Conservation (phyloP, 2,888 invertebrate species). For the Cantharis rustica region DNA sequence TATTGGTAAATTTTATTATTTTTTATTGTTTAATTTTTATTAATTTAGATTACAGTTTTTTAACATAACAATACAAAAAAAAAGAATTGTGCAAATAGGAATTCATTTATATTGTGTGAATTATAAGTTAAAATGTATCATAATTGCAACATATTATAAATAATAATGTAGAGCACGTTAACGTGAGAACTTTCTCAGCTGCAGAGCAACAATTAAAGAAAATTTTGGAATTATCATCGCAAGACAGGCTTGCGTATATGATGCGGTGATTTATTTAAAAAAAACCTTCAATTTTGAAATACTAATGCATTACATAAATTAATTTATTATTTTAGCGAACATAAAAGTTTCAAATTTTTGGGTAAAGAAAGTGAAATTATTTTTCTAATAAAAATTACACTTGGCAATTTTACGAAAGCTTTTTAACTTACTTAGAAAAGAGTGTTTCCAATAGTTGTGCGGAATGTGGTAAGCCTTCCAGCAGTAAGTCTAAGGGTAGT, state of each 20-base stretch:
- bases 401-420: neutral
- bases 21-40: neutral
- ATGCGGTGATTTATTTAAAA: no score
- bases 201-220: neutral
- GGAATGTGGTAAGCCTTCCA: slow-evolving; percentile 89
- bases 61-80: neutral
- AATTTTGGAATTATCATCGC: neutral
- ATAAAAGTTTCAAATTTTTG: neutral
- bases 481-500: slow-evolving; percentile 82
- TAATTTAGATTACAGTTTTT: neutral
- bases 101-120: neutral
- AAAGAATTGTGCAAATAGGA: neutral
- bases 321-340: neutral
- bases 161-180: slow-evolving; percentile 1
- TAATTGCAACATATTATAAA: neutral
- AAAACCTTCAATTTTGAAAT: no score
- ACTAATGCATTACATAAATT: neutral
- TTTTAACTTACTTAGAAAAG: slow-evolving; percentile 66
- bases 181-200: slow-evolving; percentile 2
- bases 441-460: slow-evolving; percentile 86
- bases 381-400: neutral
- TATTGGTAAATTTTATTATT: no score
- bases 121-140: neutral
- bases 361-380: neutral
- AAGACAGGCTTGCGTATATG: neutral